Base-by-base conservation (phyloP, 2,113 vertebrate genomes). In the Periophthalmodon schlosseri region DNA sequence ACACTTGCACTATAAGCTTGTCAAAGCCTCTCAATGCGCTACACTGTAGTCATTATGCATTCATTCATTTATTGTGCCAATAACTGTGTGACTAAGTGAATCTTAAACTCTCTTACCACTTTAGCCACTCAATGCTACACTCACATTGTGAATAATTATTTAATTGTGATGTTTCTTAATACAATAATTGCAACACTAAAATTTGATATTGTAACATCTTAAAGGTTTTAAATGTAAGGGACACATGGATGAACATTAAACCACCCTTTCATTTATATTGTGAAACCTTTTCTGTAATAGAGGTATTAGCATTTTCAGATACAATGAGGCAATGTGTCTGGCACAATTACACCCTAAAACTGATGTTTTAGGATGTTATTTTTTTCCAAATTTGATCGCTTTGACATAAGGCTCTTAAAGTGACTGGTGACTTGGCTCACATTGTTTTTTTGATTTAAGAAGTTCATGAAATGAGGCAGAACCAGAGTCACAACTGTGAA, bases 401-500 rank as follows among this genome's bases (percentile, higher is more conserved):
- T 36, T 79, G 67, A 80, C 54, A 67, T 63, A 5, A 67, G 73
- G 68, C 77, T 70, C 78, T 82, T 39, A 66, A 61, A 81, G 67
- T 68, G 75, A 77, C 80, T 74, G 73, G 46, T 75, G 61, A 75
- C 82, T 84, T 91, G 87, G 86, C 87, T 84, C 76, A 74, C 79
- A 79, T 74, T 49, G 57, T 23, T 79, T 65, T 84, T 69, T 74
- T 80, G 54, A 76, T 76, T 84, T 74, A 18, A 86, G 68, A 74
- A 69, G 78, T 79, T 77, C 66, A 81, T 74, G 46, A 90, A 81
- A 84, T 70, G 72, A 66, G 21, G 57, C 61, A 18, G 66, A 56
- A 73, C 70, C 49, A 70, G 49, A 76, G 28, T 56, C 81, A 72
- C 91, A 91, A 87, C 88, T 90, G 88, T 79, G 83, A 77, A 81